Conservation (phyloP, 2,888 invertebrate genomes). For the Hyposoter dolosus region DNA sequence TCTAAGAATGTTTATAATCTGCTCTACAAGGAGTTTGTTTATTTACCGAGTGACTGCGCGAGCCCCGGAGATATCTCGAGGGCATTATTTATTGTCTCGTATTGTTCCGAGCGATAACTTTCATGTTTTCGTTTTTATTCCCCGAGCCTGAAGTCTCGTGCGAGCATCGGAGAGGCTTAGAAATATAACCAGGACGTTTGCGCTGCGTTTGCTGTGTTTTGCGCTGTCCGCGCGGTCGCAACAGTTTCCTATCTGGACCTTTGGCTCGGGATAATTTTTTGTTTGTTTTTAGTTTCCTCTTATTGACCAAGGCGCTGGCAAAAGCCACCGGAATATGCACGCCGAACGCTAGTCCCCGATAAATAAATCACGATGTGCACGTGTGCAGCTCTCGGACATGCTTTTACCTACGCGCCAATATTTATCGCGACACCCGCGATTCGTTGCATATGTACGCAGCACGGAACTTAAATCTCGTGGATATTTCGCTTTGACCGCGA, state of each 20-base stretch:
- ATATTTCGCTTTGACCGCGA: background rate
- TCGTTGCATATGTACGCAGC: conserved; percentile 23
- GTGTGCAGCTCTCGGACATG: conserved; percentile 50
- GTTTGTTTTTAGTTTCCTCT: background rate
- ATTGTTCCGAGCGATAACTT: conserved; percentile 56
- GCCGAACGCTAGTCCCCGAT: conserved; percentile 27
- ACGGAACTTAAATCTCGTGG: background rate
- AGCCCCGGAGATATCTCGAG: conserved; percentile 38
- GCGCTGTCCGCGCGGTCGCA: background rate
- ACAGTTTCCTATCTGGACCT: conserved; percentile 27
- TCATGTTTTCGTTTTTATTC: conserved; percentile 32
- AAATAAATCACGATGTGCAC: conserved; percentile 67
- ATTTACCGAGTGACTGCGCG: conserved; percentile 1
- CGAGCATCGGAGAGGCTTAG: conserved; percentile 21
- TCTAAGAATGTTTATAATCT: conserved; percentile 4
- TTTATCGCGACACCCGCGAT: conserved; percentile 62
- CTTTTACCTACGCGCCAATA: conserved; percentile 42
- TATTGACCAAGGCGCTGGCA: conserved; percentile 22
- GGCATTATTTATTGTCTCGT: conserved; percentile 53
- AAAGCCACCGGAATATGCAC: conserved; percentile 30
- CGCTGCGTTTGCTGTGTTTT: conserved; percentile 2
- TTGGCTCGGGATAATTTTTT: background rate
- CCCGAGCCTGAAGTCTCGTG: conserved; percentile 2
- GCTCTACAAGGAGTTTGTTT: conserved; percentile 8
- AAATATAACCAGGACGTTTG: conserved; percentile 34